phyloP scores from a whole-genome alignment of 2,888 invertebrate genomes.

The Drosophila longiperda region DNA sequence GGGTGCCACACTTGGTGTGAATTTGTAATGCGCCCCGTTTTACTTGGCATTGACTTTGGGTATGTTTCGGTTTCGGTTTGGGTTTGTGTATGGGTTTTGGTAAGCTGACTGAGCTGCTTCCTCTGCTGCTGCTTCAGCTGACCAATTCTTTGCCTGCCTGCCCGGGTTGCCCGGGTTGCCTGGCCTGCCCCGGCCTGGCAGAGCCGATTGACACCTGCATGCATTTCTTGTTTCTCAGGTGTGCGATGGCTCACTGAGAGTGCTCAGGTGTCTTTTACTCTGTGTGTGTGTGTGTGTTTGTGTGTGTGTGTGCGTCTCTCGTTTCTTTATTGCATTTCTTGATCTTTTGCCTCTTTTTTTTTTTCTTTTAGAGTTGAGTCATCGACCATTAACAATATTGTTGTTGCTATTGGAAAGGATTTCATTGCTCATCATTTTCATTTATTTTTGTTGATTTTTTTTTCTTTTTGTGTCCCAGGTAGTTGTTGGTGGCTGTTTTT shows the following conservation, averaged over 20 bases:
- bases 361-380: conserved; percentile 62
- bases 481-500: conserved; percentile 45
- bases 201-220: conserved; percentile 81
- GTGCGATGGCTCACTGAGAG: conserved; percentile 54
- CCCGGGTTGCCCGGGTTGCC: not conserved
- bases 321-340: conserved; percentile 78
- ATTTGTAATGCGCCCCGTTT: conserved; percentile 75
- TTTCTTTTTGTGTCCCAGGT: conserved; percentile 38
- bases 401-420: conserved; percentile 74
- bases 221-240: conserved; percentile 81
- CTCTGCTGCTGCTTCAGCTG: conserved; percentile 40
- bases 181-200: conserved; percentile 8
- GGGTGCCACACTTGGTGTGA: conserved; percentile 79
- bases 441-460: conserved; percentile 6
- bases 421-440: conserved; percentile 65
- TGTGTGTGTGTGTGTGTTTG: conserved; percentile 24
- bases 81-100: conserved; percentile 26
- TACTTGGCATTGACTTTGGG: conserved; percentile 60
- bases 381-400: conserved; percentile 71
- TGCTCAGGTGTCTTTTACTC: conserved; percentile 66
- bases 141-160: conserved; percentile 67
- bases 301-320: conserved; percentile 50
- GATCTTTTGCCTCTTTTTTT: conserved; percentile 54
- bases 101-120: conserved; percentile 49
- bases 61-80: conserved; percentile 15